Evolutionary conservation across 2,797 vertebrate genomes (phyloP).

Genomic region (Enteromius paludinosus): DNA sequence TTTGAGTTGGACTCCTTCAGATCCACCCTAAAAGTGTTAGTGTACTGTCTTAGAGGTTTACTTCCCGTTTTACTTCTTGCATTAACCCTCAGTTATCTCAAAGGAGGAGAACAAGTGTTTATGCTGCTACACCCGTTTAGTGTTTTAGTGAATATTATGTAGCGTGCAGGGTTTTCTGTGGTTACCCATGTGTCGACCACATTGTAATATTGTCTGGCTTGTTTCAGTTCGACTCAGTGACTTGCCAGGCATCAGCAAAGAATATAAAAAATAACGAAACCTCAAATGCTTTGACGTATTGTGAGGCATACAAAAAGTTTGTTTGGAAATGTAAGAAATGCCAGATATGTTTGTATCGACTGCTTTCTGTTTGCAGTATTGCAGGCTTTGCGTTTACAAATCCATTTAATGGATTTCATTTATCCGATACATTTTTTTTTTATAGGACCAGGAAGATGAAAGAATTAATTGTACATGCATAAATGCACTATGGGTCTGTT

Average conservation of each 20-base stretch:
- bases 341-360: background rate
- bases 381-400: background rate
- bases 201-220: constrained; percentile 29
- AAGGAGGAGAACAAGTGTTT: constrained; percentile 18
- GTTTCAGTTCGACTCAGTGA: constrained; percentile 26
- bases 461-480: background rate
- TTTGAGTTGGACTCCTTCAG: background rate
- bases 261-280: constrained; percentile 24
- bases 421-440: background rate
- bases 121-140: constrained; percentile 1
- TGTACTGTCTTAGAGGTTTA: background rate
- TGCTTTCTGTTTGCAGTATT: constrained; percentile 13
- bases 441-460: background rate
- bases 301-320: background rate
- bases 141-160: constrained; percentile 22
- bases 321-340: background rate
- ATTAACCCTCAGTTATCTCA: background rate
- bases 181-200: constrained; percentile 42
- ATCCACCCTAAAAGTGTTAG: background rate
- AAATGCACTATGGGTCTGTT: constrained; percentile 1
- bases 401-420: background rate
- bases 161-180: constrained; percentile 42
- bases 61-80: too few species aligned
- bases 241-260: constrained; percentile 16
- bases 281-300: background rate